Base-by-base conservation (phyloP, 1,140 invertebrate genomes). In the Drosophila sechellia region DNA sequence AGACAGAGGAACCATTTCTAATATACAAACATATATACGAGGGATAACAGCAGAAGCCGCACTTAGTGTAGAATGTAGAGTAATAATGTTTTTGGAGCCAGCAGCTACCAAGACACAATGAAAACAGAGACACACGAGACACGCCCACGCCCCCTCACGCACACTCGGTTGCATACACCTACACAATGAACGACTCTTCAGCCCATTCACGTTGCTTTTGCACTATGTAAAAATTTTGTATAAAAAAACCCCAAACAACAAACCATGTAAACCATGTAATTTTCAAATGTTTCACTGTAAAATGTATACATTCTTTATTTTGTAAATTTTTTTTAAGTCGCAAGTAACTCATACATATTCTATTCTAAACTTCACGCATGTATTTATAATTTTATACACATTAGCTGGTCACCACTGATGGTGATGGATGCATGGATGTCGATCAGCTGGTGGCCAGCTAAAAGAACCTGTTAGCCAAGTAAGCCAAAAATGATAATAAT, bases 191-290 rank as follows among this genome's bases (percentile, higher is more conserved):
- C 55, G 71, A 80, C 78, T 80, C 59, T 83, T 83, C 79, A 83
- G 73, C 81, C 72, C 75, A 87, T 81, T 87, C 71, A 81, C 81
- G 71, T 83, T 77, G 80, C 80, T 81, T 83, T 83, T 81, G 83
- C 83, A 86, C 83, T 83, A 77, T 86, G 83, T 86, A 90, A 83
- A 77, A 87, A 90, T 80, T 83, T 89, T 89, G 84, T 90, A 89
- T 65, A 89, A 89, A 77, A 85, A 68, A 61, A 78, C 64, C 35
- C 37, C 70, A 25, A 75, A 63, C 53, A 46, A 66, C 53, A 66
- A 69, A 52, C 57, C 66, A 77, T 77, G 57, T 42, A 65, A 65
- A 48, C 81, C 60, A 87, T 87, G 83, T 87, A 87, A 89, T 86
- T 86, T 68, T 87, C 70, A 81, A 77, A 84, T 83, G 79, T 77